phyloP scores from a whole-genome alignment of 2,888 invertebrate species.

The Mamestra brassicae region DNA sequence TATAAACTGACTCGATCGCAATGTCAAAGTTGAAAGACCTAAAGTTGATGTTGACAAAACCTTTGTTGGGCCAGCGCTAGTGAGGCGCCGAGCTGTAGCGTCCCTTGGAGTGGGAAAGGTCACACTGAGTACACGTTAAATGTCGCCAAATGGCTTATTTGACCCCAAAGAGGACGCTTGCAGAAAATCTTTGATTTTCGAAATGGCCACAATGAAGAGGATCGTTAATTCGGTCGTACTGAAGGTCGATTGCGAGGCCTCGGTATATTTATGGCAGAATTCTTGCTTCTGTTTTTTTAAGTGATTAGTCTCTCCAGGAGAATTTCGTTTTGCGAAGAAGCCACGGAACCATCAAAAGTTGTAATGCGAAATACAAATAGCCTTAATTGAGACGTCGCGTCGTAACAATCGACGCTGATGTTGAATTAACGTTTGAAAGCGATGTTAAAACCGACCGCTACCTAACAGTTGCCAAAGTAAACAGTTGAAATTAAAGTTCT shows the following conservation, averaged over 20 bases:
- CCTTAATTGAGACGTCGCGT: slow-evolving; percentile 72
- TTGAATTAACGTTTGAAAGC: slow-evolving; percentile 67
- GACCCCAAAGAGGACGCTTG: slow-evolving; percentile 59
- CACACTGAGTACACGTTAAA: slow-evolving; percentile 60
- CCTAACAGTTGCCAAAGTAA: slow-evolving; percentile 71
- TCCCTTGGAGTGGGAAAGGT: slow-evolving; percentile 62
- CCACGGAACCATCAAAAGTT: slow-evolving; percentile 50
- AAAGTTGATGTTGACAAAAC: slow-evolving; percentile 48
- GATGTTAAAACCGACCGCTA: slow-evolving; percentile 63
- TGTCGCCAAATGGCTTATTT: slow-evolving; percentile 66
- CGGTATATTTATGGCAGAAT: slow-evolving; percentile 32
- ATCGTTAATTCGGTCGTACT: slow-evolving; percentile 41
- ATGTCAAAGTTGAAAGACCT: slow-evolving; percentile 62
- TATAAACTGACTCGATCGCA: slow-evolving; percentile 35
- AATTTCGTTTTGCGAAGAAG: slow-evolving; percentile 32
- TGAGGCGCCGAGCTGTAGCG: slow-evolving; percentile 44
- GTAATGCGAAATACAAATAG: slow-evolving; percentile 68
- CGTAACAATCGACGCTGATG: slow-evolving; percentile 67
- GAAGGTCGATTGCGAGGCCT: slow-evolving; percentile 35
- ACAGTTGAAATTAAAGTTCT: slow-evolving; percentile 75
- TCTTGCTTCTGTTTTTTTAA: slow-evolving; percentile 11
- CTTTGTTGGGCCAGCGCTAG: slow-evolving; percentile 46
- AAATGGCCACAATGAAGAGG: slow-evolving; percentile 32
- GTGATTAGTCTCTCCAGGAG: slow-evolving; percentile 29
- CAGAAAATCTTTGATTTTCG: slow-evolving; percentile 49